These are phyloP conservation scores for Syngnathus acus DNA, from an alignment of 2,797 vertebrate species.

Conservation along the genomic window DNA sequence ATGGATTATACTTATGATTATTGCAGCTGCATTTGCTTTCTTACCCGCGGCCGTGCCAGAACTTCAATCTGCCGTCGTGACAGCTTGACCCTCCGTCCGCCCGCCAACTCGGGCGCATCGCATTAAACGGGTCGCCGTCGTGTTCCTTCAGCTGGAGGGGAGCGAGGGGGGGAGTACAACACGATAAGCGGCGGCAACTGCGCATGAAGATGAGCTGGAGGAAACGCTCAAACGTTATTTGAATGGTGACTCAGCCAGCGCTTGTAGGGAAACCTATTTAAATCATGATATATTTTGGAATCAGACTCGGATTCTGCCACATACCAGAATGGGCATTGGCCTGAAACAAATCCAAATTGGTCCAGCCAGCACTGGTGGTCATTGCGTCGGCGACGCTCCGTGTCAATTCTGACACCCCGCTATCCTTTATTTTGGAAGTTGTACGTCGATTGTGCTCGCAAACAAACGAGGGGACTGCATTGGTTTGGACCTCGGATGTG, in stretches of 20 bases:
- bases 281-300: too few relatives aligned
- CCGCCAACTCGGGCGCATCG: not conserved
- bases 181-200: constrained; percentile 29
- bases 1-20: too few relatives aligned
- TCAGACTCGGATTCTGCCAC: too few relatives aligned
- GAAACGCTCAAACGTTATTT: not conserved
- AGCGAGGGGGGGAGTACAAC: constrained; percentile 2
- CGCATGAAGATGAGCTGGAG: constrained; percentile 17
- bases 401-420: not conserved
- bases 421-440: not conserved
- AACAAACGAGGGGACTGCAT: not conserved
- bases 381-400: too few relatives aligned
- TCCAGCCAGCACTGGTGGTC: not conserved
- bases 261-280: not conserved
- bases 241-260: not conserved
- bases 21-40: not conserved
- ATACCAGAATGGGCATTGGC: too few relatives aligned
- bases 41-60: not conserved
- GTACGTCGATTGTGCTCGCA: not conserved
- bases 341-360: too few relatives aligned
- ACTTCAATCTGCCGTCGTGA: not conserved
- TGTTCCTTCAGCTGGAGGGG: not conserved
- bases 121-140: not conserved
- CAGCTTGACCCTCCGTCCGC: constrained; percentile 2
- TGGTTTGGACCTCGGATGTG: too few relatives aligned